Evolutionary conservation across 2,113 vertebrate genomes (phyloP), one percentile per base, ranked within the genome.

Genomic region (Oryzias woworae): DNA sequence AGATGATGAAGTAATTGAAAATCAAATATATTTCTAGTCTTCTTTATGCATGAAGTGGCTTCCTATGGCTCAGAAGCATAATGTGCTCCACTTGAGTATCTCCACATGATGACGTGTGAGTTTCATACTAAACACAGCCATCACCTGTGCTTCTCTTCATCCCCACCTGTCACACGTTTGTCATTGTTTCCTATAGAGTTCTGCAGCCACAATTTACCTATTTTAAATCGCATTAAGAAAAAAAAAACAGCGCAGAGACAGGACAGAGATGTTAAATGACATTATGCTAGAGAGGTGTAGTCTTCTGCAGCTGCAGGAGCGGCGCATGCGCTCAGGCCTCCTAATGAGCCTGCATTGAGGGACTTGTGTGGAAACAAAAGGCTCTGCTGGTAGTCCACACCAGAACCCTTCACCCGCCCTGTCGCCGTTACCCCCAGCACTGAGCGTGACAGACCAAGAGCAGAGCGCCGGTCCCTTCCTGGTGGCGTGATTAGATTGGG

Each of bases 401-500:
- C 73, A 75, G 78, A 76, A 76, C 75, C 76, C 75, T 75, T 71
- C 60, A 55, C 72, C 71, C 57, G 43, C 62, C 75, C 79, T 67
- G 42, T 41, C 63, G 3, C 75, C 53, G 61, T 54, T 60, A 6
- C 91, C 88, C 74, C 88, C 91, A 77, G 73, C 93, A 89, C 88
- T 91, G 91, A 93, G 93, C 91, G 90, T 95, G 94, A 95, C 95
- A 96, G 92, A 89, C 93, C 92, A 91, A 87, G 91, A 94, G 94
- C 86, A 87, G 88, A 89, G 79, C 67, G 85, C 86, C 80, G 73
- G 78, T 94, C 94, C 93, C 94, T 94, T 95, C 95, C 95, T 95
- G 94, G 93, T 94, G 93, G 92, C 91, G 92, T 97, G 96, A 98
- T 98, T 98, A 98, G 96, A 97, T 96, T 95, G 94, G 95, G 94